Evolutionary conservation across 2,797 vertebrate species (phyloP).

Genomic region (Enteromius afrohamiltoni): DNA sequence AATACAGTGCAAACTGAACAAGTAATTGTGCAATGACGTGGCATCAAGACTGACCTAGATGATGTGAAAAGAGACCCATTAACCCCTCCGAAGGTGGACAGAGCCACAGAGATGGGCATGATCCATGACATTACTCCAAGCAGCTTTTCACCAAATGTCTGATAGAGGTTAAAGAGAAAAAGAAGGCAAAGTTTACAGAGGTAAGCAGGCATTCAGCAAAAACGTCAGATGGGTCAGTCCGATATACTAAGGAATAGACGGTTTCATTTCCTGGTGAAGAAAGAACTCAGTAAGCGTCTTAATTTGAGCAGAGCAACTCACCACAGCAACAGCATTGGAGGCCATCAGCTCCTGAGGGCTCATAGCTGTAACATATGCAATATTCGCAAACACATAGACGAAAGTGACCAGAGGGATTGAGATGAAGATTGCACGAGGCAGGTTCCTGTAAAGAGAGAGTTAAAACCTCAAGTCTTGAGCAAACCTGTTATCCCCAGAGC

Average conservation of each 20-base stretch:
- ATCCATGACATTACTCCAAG: conserved; percentile 83
- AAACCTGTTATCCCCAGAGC: too few relatives aligned
- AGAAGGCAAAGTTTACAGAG: neutral
- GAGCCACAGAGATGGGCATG: conserved; percentile 83
- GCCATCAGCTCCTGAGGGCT: conserved; percentile 85
- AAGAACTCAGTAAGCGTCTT: conserved; percentile 5
- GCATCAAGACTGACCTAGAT: conserved; percentile 73
- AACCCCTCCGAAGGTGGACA: conserved; percentile 84
- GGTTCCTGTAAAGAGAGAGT: conserved; percentile 75
- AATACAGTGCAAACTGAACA: neutral
- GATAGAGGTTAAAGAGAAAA: conserved; percentile 28
- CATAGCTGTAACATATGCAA: conserved; percentile 86
- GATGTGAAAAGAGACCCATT: conserved; percentile 85
- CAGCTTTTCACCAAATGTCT: conserved; percentile 84
- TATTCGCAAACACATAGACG: conserved; percentile 84
- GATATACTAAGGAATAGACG: neutral
- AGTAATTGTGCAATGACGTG: neutral
- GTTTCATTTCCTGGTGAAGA: neutral
- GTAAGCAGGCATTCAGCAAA: neutral
- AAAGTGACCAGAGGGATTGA: conserved; percentile 88
- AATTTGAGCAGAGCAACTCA: conserved; percentile 62
- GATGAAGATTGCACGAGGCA: conserved; percentile 87
- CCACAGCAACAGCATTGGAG: conserved; percentile 86
- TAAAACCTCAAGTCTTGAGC: neutral
- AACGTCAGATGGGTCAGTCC: neutral